Evolutionary conservation across 1,140 invertebrate species (phyloP).

Genomic region (Steinernema feltiae): DNA sequence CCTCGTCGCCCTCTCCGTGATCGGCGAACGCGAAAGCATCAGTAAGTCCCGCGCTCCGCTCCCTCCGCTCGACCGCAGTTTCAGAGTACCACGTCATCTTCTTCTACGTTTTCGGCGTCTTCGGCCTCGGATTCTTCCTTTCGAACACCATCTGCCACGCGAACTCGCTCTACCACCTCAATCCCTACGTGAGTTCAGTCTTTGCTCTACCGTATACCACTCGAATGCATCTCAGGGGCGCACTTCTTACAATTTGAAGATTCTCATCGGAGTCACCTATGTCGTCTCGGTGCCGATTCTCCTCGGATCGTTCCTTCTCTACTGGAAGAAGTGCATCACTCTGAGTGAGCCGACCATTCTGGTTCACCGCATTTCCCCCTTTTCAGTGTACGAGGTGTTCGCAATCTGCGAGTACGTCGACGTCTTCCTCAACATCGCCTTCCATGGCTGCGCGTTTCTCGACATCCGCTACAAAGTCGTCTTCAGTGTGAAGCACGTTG

Average conservation of each 20-base stretch:
- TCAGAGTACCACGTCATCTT: conserved; percentile 28
- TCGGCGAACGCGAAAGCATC: conserved; percentile 31
- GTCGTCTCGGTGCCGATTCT: conserved; percentile 24
- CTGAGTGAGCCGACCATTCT: conserved; percentile 12
- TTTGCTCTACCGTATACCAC: background rate
- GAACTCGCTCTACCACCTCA: conserved; percentile 30
- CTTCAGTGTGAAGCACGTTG: conserved; percentile 8
- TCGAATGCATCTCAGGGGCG: conserved; percentile 14
- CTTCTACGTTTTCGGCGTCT: conserved; percentile 33
- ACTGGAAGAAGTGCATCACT: conserved; percentile 35
- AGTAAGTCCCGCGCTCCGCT: conserved; percentile 12
- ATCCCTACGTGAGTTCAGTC: conserved; percentile 32
- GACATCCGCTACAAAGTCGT: conserved; percentile 27
- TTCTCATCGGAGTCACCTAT: conserved; percentile 17
- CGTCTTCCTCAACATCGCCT: conserved; percentile 34
- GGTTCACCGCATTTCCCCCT: background rate
- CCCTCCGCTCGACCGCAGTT: background rate
- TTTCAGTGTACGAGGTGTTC: conserved; percentile 35
- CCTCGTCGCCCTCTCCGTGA: conserved; percentile 27
- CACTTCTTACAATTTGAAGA: conserved; percentile 29
- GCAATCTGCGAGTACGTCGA: conserved; percentile 31
- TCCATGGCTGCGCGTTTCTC: conserved; percentile 26
- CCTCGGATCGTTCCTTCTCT: conserved; percentile 27
- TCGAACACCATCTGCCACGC: conserved; percentile 32
- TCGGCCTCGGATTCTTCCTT: conserved; percentile 27